Conservation (phyloP, 2,113 vertebrate genomes). For the Hirundichthys speculiger region DNA sequence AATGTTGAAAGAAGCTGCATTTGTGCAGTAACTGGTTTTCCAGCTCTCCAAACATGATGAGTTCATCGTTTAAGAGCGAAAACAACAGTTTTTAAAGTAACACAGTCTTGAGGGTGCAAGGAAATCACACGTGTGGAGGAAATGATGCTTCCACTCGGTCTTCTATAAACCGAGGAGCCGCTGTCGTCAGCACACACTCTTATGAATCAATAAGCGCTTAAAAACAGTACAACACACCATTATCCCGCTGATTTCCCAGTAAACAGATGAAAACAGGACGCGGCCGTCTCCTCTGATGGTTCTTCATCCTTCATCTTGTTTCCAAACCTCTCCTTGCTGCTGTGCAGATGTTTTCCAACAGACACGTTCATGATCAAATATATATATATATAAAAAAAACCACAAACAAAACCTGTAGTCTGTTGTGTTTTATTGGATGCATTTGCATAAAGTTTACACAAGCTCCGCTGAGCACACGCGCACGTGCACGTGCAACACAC, state of each 20-base stretch:
- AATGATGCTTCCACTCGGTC: constrained; percentile 8
- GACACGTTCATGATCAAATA: constrained; percentile 6
- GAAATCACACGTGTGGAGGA: neutral
- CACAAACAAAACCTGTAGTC: constrained; percentile 19
- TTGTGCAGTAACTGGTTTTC: too few relatives aligned
- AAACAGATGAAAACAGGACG: constrained; percentile 55
- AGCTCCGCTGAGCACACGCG: constrained; percentile 1
- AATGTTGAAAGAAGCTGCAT: too few relatives aligned
- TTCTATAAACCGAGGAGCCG: neutral
- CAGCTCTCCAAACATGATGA: too few relatives aligned
- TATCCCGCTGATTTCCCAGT: constrained; percentile 55
- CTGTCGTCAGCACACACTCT: constrained; percentile 6
- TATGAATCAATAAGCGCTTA: neutral
- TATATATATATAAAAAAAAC: constrained; percentile 18
- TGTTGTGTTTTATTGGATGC: constrained; percentile 24
- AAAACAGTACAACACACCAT: constrained; percentile 48
- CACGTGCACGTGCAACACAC: too few relatives aligned
- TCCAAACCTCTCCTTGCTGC: too few relatives aligned
- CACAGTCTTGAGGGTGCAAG: neutral
- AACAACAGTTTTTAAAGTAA: too few relatives aligned
- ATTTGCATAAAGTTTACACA: constrained; percentile 41
- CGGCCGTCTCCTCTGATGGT: constrained; percentile 41
- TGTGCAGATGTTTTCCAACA: constrained; percentile 9
- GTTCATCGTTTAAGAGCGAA: too few relatives aligned
- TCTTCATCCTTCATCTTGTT: constrained; percentile 45